Percentiles rank a stretch among this genome's conserved stretches.
These are phyloP conservation scores for Etheostoma perlongum DNA, from an alignment of 2,797 vertebrate genomes.

Conservation along the genomic window DNA sequence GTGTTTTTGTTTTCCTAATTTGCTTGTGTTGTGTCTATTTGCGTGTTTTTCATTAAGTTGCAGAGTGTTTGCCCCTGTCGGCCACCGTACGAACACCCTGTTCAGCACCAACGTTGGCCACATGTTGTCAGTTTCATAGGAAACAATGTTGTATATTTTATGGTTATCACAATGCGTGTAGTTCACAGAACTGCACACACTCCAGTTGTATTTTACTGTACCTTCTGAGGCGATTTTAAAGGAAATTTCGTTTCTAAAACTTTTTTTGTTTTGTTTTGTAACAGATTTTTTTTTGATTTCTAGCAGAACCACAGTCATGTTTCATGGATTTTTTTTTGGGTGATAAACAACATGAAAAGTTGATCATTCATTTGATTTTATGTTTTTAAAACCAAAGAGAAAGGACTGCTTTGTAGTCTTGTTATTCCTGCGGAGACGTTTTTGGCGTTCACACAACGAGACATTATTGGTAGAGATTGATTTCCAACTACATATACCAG, in stretches of 20 bases:
- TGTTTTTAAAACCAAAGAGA: constrained; percentile 15
- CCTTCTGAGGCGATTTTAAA: constrained; percentile 18
- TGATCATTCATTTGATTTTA: background rate
- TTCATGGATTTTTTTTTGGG: background rate
- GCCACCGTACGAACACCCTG: background rate
- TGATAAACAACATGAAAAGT: constrained; percentile 10
- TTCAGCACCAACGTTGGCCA: constrained; percentile 24
- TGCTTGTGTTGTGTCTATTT: no score
- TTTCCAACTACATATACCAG: constrained; percentile 15
- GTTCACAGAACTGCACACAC: constrained; percentile 35
- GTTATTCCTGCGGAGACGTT: background rate
- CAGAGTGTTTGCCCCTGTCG: no score
- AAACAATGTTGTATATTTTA: constrained; percentile 15
- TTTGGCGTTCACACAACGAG: background rate
- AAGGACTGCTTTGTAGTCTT: constrained; percentile 1
- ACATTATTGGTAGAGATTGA: background rate
- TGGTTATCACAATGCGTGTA: constrained; percentile 7
- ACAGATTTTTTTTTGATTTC: background rate
- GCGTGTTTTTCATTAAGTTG: no score
- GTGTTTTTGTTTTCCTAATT: no score
- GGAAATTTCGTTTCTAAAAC: constrained; percentile 3
- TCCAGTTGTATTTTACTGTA: constrained; percentile 60
- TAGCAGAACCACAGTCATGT: background rate
- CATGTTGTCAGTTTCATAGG: constrained; percentile 2
- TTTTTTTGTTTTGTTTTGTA: constrained; percentile 3